A percentile compares a stretch with the other conserved stretches of the same genome.
Conservation (phyloP, 1,140 invertebrate genomes). For the Brachionus calyciflorus region DNA sequence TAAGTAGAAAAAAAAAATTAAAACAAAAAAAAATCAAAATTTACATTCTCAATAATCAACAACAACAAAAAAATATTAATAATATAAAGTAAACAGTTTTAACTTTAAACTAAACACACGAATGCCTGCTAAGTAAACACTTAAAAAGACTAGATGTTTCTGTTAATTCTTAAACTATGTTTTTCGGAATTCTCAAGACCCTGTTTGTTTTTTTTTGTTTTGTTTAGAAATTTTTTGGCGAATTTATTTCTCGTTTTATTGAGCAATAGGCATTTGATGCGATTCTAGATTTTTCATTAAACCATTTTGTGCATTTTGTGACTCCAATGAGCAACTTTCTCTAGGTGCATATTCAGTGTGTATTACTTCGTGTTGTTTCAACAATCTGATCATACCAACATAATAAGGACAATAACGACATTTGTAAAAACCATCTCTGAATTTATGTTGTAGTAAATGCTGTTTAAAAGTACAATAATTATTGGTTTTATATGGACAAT, state of each 20-base stretch:
- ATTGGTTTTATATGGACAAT: slow-evolving; percentile 30
- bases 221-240: no score
- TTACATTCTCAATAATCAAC: slow-evolving; percentile 27
- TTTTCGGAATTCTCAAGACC: slow-evolving; percentile 16
- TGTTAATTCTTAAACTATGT: no score
- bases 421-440: slow-evolving; percentile 27
- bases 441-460: slow-evolving; percentile 17
- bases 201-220: no score
- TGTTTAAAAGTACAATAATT: slow-evolving; percentile 25
- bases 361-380: slow-evolving; percentile 42
- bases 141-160: slow-evolving; percentile 34
- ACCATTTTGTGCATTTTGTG: not conserved
- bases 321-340: slow-evolving; percentile 26
- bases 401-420: slow-evolving; percentile 46
- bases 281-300: not conserved
- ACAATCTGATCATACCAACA: slow-evolving; percentile 32
- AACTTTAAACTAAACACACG: no score
- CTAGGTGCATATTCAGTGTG: slow-evolving; percentile 22
- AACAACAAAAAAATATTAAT: no score
- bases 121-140: slow-evolving; percentile 10
- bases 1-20: not conserved
- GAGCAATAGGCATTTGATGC: slow-evolving; percentile 39
- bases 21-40: slow-evolving; percentile 14
- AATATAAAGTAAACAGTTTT: no score
- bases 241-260: no score